Base-by-base conservation (phyloP, 2,113 vertebrate genomes). In the Chamaetylas fuelleborni region DNA sequence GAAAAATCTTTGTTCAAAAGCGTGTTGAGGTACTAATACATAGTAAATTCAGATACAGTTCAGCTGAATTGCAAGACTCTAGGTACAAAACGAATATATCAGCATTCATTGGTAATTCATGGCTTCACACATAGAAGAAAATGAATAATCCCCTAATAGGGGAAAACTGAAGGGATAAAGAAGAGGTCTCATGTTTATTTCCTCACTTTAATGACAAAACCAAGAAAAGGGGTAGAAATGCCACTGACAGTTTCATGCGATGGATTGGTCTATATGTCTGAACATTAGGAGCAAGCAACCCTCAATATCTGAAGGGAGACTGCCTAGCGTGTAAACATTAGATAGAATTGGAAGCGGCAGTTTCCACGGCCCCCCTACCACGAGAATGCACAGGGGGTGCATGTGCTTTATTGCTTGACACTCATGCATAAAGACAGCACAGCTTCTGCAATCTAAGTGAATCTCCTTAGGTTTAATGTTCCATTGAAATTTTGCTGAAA, bases 401-500 rank as follows among this genome's bases (percentile, higher is more conserved):
- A 26, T 2, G 5, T 84, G 83, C 54, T 81, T 92, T 94, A 92
- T 84, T 94, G 83, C 73, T 94, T 94, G 86, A 96, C 81, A 72
- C 53, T 96, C 66, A 87, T 92, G 69, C 93, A 93, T 86, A 92
- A 93, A 87, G 92, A 91, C 88, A 93, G 86, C 77, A 80, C 73
- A 81, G 83, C 78, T 94, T 92, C 86, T 91, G 65, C 48, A 87
- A 45, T 84, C 86, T 94, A 92, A 94, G 65, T 85, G 77, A 89
- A 88, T 87, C 65, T 95, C 83, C 86, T 95, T 84, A 89, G 83
- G 86, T 90, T 96, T 96, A 96, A 96, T 94, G 83, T 96, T 95
- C 95, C 92, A 94, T 88, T 92, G 83, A 95, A 95, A 95, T 96
- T 90, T 93, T 86, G 65, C 88, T 96, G 93, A 92, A 96, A 96